A percentile compares a stretch with the other conserved stretches of the same genome.
Evolutionary conservation across 1,140 invertebrate genomes (phyloP).

Genomic region (Pogonomyrmex californicus): DNA sequence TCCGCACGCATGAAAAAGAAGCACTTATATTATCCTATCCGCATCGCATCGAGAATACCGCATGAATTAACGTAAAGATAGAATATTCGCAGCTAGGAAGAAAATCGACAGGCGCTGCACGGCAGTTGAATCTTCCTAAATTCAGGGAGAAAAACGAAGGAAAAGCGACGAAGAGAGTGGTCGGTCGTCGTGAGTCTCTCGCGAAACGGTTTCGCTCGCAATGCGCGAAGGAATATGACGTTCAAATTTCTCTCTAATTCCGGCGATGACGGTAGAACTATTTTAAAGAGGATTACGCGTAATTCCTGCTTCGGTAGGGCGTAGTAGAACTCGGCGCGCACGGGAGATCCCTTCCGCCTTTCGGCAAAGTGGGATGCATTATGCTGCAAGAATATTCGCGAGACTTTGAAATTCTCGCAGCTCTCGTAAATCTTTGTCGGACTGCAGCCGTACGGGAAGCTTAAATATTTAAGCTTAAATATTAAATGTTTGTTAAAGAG

Average conservation of each 20-base stretch:
- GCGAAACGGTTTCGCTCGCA: constrained; percentile 63
- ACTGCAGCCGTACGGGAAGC: constrained; percentile 37
- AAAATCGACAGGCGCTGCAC: background rate
- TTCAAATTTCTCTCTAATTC: constrained; percentile 71
- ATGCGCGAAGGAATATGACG: constrained; percentile 62
- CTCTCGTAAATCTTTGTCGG: constrained; percentile 66
- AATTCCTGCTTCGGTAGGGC: constrained; percentile 61
- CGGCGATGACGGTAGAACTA: constrained; percentile 45
- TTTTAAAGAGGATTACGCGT: constrained; percentile 67
- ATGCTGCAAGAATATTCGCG: constrained; percentile 68
- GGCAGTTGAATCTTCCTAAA: constrained; percentile 44
- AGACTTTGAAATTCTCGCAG: constrained; percentile 59
- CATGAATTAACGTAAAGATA: constrained; percentile 17
- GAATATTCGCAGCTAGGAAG: background rate
- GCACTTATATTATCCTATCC: background rate
- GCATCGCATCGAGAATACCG: background rate
- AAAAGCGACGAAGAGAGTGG: background rate
- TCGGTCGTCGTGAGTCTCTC: constrained; percentile 38
- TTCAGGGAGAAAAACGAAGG: constrained; percentile 44
- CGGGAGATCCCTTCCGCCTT: constrained; percentile 65
- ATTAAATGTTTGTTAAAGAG: constrained; percentile 45
- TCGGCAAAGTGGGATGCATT: constrained; percentile 68
- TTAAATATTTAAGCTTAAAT: constrained; percentile 63
- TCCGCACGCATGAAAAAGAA: background rate
- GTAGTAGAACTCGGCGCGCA: constrained; percentile 43